Conservation (phyloP, 2,113 vertebrate species). For the Parotia lawesii region DNA sequence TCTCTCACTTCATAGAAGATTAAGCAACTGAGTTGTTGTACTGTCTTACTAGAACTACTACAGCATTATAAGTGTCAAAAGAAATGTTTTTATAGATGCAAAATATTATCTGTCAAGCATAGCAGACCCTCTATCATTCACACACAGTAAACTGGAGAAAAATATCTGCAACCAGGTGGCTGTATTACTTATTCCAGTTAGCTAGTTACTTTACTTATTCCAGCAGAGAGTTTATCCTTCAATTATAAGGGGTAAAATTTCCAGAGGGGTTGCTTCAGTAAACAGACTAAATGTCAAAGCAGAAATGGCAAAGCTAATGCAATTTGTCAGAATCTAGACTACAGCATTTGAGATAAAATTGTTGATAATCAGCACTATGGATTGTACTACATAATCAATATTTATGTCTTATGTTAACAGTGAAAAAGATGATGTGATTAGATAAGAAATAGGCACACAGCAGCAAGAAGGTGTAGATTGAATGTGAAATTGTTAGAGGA, state of each 20-base stretch:
- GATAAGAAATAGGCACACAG: background rate
- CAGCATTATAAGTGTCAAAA: background rate
- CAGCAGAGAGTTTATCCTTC: background rate
- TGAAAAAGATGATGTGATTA: rapidly evolving
- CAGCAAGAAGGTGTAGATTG: background rate
- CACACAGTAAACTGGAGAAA: background rate
- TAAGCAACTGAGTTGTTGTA: background rate
- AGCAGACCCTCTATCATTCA: background rate
- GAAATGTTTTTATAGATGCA: background rate
- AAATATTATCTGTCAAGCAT: background rate
- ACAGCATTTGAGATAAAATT: background rate
- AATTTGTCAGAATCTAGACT: background rate
- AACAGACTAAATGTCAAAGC: background rate
- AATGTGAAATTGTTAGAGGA: background rate
- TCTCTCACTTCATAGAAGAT: background rate
- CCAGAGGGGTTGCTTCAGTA: background rate
- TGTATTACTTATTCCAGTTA: background rate
- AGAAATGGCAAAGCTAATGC: background rate
- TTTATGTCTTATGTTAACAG: background rate
- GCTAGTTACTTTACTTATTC: background rate
- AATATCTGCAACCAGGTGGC: background rate
- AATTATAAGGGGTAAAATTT: background rate
- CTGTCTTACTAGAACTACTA: background rate
- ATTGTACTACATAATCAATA: background rate
- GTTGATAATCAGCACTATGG: background rate